These are phyloP conservation scores for Pluvianellus socialis DNA, from an alignment of 2,113 vertebrate genomes.

Conservation along the genomic window DNA sequence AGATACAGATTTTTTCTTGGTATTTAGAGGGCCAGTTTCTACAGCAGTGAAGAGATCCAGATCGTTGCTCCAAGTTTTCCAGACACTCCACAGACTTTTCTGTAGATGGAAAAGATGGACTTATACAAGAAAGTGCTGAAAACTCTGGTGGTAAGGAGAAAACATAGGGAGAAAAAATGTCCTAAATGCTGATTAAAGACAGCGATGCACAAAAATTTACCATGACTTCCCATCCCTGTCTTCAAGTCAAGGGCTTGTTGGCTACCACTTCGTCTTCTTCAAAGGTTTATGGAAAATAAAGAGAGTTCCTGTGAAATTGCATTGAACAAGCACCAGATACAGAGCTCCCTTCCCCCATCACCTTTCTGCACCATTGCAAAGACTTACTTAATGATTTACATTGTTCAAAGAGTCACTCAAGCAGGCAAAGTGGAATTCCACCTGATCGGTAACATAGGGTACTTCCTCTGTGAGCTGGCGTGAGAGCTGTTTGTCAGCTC, in stretches of 20 bases:
- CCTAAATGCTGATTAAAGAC: background rate
- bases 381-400: conserved; percentile 70
- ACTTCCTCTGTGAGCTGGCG: conserved; percentile 54
- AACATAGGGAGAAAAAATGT: background rate
- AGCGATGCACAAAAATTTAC: background rate
- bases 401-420: conserved; percentile 71
- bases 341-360: conserved; percentile 44
- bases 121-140: background rate
- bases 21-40: background rate
- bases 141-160: background rate
- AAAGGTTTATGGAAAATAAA: conserved; percentile 14
- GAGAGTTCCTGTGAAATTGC: background rate
- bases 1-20: background rate
- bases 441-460: conserved; percentile 70
- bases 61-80: background rate
- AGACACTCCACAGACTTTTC: background rate
- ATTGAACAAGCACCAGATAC: conserved; percentile 28
- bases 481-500: background rate
- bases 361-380: conserved; percentile 52
- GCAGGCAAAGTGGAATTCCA: conserved; percentile 74
- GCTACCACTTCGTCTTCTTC: background rate
- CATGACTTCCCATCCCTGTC: background rate
- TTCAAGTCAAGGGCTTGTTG: background rate
- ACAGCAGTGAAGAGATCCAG: background rate
- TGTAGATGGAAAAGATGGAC: background rate